These are phyloP conservation scores for Erpetoichthys calabaricus DNA, from an alignment of 2,797 vertebrate species.

Conservation along the genomic window DNA sequence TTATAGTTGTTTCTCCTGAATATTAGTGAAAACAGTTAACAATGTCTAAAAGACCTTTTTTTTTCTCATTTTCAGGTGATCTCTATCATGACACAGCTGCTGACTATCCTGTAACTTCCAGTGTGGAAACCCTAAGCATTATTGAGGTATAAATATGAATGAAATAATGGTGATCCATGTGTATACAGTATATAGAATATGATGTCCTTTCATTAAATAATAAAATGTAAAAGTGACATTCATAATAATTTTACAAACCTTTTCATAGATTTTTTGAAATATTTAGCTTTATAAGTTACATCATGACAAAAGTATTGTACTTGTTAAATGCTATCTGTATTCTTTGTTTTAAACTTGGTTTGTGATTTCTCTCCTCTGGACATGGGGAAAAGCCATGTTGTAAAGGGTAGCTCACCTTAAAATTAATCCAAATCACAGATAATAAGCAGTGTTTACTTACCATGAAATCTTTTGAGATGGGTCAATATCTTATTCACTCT, in stretches of 20 bases:
- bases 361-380: no score
- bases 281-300: background rate
- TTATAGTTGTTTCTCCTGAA: no score
- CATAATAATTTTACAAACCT: background rate
- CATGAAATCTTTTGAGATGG: no score
- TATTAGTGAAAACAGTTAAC: no score
- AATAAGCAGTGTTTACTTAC: no score
- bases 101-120: constrained; percentile 59
- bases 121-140: constrained; percentile 65
- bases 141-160: constrained; percentile 52
- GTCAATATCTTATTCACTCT: no score
- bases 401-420: no score
- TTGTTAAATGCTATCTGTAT: no score
- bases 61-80: constrained; percentile 47
- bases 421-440: no score
- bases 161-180: constrained; percentile 4
- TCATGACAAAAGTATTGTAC: background rate
- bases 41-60: no score
- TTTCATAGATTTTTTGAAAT: background rate
- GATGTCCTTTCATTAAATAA: background rate
- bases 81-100: constrained; percentile 56
- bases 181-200: constrained; percentile 4
- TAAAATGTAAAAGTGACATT: background rate
- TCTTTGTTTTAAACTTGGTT: no score
- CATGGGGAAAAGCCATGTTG: no score